Evolutionary conservation across 2,797 vertebrate species (phyloP).

Genomic region (Falco concolor): DNA sequence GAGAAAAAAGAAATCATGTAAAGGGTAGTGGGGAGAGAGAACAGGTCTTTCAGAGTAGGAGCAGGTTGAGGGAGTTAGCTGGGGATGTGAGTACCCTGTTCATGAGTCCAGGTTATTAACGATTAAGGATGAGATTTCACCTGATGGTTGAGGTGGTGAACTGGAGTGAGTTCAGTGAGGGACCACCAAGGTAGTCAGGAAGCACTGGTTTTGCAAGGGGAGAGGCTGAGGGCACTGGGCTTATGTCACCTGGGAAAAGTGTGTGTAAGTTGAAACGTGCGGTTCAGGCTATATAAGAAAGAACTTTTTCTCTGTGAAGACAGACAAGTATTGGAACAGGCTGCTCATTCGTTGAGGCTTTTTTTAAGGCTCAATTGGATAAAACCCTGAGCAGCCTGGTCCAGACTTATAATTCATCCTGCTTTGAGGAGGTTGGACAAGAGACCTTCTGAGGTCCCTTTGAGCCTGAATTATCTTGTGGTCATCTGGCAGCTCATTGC

Average conservation of each 20-base stretch:
- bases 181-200: not conserved
- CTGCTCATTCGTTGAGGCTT: not conserved
- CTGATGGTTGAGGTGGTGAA: not conserved
- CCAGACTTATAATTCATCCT: not conserved
- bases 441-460: not conserved
- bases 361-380: not conserved
- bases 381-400: not conserved
- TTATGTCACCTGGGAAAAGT: not conserved
- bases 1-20: not conserved
- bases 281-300: not conserved
- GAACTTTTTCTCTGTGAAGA: not conserved
- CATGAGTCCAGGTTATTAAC: not conserved
- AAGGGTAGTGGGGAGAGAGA: not conserved
- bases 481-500: not conserved
- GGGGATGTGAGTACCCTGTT: not conserved
- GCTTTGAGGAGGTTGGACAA: not conserved
- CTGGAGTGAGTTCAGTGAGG: not conserved
- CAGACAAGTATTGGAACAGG: not conserved
- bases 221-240: not conserved
- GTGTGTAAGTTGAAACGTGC: not conserved
- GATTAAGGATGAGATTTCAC: not conserved
- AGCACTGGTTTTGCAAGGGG: not conserved
- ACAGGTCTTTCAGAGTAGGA: not conserved
- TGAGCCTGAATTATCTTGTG: not conserved
- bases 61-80: not conserved